Percentiles rank a stretch among this genome's conserved stretches.
These are phyloP conservation scores for Hydractinia echinata DNA, from an alignment of 30 jellyfish, hydroid and myxozoan species.

Conservation along the genomic window DNA sequence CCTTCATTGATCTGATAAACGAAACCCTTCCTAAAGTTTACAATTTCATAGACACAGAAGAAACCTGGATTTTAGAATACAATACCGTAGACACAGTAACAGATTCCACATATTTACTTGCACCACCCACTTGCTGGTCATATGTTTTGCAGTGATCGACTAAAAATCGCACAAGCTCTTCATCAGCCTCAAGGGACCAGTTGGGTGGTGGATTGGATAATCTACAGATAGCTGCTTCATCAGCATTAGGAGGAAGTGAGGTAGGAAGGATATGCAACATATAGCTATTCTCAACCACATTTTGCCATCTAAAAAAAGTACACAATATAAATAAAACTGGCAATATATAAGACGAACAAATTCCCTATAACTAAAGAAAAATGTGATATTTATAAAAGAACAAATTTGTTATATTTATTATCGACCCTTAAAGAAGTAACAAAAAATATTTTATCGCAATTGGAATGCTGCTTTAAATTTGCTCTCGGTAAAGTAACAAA, in stretches of 20 bases:
- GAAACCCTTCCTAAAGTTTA: background rate
- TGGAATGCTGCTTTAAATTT: too few relatives aligned
- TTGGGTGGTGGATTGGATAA: slow-evolving; percentile 69
- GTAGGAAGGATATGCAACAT: slow-evolving; percentile 58
- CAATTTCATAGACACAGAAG: background rate
- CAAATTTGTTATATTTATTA: too few relatives aligned
- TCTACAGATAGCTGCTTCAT: slow-evolving; percentile 44
- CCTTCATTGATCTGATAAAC: too few relatives aligned
- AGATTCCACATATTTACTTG: slow-evolving; percentile 62
- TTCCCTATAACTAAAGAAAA: too few relatives aligned
- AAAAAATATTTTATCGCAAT: too few relatives aligned
- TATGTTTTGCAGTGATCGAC: slow-evolving; percentile 43
- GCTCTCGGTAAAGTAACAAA: too few relatives aligned
- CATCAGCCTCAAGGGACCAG: slow-evolving; percentile 83
- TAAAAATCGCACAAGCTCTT: slow-evolving; percentile 73
- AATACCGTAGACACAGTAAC: slow-evolving; percentile 67
- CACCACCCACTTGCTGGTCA: slow-evolving; percentile 53
- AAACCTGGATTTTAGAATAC: background rate
- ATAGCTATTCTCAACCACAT: slow-evolving; percentile 72
- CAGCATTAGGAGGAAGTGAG: slow-evolving; percentile 54
- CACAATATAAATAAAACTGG: too few relatives aligned
- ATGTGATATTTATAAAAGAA: too few relatives aligned
- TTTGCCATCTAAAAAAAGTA: slow-evolving; percentile 59
- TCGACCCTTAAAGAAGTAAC: too few relatives aligned
- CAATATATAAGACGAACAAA: background rate